Evolutionary conservation across 2,113 vertebrate genomes (phyloP), one percentile per base, ranked within the genome.

Genomic region (Anser brachyrhynchus): DNA sequence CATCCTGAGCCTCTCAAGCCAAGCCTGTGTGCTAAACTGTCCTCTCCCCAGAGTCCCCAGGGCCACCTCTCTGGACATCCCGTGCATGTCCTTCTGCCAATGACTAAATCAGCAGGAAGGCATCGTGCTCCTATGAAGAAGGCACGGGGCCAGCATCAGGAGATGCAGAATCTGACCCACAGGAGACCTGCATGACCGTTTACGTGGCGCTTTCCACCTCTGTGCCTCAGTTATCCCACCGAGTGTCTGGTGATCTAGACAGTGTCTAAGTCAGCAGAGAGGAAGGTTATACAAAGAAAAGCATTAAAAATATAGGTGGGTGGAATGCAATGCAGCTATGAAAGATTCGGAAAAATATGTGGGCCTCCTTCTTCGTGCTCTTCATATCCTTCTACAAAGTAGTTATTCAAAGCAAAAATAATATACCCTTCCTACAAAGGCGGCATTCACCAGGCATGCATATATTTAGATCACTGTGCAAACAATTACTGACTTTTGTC

Each of bases 401-500:
- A 41, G 65, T 81, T 94, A 66, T 22, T 66, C 18, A 75, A 84
- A 92, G 51, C 55, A 86, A 90, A 96, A 91, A 78, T 58, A 85
- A 86, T 23, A 83, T 13, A 84, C 19, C 15, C 35, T 82, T 62
- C 43, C 51, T 73, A 79, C 35, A 87, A 91, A 92, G 55, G 80
- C 62, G 11, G 61, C 28, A 66, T 26, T 66, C 21, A 70, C 39
- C 35, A 88, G 22, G 62, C 41, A 79, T 11, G 13, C 3, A 21
- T 28, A 73, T 62, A 75, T 90, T 95, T 84, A 90, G 69, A 86
- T 37, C 25, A 46, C 33, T 72, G 46, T n/a, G 76, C 55, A 94
- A 96, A 95, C 57, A 88, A 66, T 35, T 16, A 74, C 44, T 0
- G 0, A 62, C 33, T 88, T 86, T 25, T 78, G 15, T 93, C 33